Percentiles rank a stretch among this genome's conserved stretches.
Evolutionary conservation across 2,113 vertebrate genomes (phyloP).

Genomic region (Amphiprion percula): DNA sequence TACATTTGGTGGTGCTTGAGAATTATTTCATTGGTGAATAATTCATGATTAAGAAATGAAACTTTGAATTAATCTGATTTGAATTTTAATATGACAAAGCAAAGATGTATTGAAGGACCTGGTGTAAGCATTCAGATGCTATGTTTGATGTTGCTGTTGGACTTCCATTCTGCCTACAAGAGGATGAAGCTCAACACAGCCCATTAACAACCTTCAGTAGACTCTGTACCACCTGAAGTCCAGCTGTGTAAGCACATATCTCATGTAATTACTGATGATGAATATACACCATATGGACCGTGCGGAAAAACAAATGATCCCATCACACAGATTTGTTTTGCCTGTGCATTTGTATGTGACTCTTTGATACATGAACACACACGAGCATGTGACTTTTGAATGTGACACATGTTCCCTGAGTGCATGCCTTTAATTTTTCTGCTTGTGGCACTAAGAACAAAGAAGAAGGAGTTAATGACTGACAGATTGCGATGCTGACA

Average conservation of each 20-base stretch:
- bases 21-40: conserved; percentile 81
- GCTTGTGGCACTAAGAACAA: conserved; percentile 15
- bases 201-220: background rate
- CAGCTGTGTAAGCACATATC: conserved; percentile 16
- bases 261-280: conserved; percentile 16
- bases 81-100: conserved; percentile 71
- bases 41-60: conserved; percentile 83
- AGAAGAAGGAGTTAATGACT: conserved; percentile 68
- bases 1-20: conserved; percentile 64
- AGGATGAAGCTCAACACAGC: conserved; percentile 12
- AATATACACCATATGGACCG: conserved; percentile 26
- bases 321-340: conserved; percentile 3
- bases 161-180: conserved; percentile 6
- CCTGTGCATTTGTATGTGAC: background rate
- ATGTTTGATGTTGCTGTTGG: background rate
- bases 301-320: conserved; percentile 11
- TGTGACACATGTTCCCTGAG: background rate
- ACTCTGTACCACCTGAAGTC: background rate
- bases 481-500: conserved; percentile 65
- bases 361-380: background rate
- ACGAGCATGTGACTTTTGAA: too few species aligned
- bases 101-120: conserved; percentile 52
- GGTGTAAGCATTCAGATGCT: conserved; percentile 45
- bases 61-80: conserved; percentile 79
- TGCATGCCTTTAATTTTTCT: conserved; percentile 2